These are phyloP conservation scores for Echiichthys vipera DNA, from an alignment of 2,797 vertebrate species.

Conservation along the genomic window DNA sequence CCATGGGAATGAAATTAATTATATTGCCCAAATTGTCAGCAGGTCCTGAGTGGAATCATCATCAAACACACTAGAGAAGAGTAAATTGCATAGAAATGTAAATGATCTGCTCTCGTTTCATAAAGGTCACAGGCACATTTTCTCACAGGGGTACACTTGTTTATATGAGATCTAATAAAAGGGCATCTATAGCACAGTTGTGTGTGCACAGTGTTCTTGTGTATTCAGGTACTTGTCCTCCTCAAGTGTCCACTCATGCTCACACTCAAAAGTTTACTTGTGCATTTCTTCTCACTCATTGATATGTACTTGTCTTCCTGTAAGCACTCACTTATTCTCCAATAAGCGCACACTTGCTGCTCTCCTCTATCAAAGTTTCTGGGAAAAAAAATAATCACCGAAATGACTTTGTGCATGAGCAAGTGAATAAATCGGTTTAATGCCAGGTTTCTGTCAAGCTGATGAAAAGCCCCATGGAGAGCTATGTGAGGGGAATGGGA, in stretches of 20 bases:
- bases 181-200: background rate
- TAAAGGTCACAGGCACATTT: slow-evolving; percentile 33
- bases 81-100: slow-evolving; percentile 36
- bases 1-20: slow-evolving; percentile 11
- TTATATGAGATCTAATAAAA: slow-evolving; percentile 28
- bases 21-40: background rate
- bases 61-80: background rate
- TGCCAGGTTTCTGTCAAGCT: slow-evolving; percentile 62
- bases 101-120: slow-evolving; percentile 12
- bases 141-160: slow-evolving; percentile 29
- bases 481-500: slow-evolving; percentile 25
- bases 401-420: slow-evolving; percentile 62
- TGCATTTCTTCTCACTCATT: slow-evolving; percentile 19
- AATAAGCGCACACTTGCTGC: slow-evolving; percentile 16
- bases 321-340: slow-evolving; percentile 26
- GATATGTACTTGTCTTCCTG: slow-evolving; percentile 26
- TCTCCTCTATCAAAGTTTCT: slow-evolving; percentile 40
- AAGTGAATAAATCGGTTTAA: slow-evolving; percentile 58
- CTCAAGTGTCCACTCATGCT: slow-evolving; percentile 32
- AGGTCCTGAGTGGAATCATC: slow-evolving; percentile 24
- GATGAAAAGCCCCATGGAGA: slow-evolving; percentile 53
- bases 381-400: slow-evolving; percentile 45
- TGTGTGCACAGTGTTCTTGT: background rate
- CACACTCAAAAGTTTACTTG: slow-evolving; percentile 35
- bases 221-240: slow-evolving; percentile 12